These are phyloP conservation scores for Thaumatotibia leucotreta DNA, from an alignment of 1,140 invertebrate species.

Conservation along the genomic window DNA sequence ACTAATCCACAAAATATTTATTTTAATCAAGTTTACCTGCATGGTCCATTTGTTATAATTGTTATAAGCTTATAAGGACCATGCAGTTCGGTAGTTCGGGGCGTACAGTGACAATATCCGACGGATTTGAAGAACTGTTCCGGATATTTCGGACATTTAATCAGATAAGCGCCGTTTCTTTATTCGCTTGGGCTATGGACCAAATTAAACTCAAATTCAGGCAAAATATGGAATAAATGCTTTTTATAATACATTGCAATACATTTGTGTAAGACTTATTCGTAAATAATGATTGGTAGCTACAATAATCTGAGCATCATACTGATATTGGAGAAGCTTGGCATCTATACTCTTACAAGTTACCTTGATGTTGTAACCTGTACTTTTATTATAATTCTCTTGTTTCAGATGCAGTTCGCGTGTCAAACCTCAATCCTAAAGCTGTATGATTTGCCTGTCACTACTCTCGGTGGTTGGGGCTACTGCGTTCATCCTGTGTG, in stretches of 20 bases:
- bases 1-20: neutral
- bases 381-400: neutral
- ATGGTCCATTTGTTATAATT: neutral
- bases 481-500: neutral
- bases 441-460: slow-evolving; percentile 7
- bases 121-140: neutral
- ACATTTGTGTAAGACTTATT: too few species aligned
- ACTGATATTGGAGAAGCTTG: neutral
- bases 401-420: neutral
- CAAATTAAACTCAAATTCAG: neutral
- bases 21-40: neutral
- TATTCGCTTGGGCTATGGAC: neutral
- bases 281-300: too few species aligned
- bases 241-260: too few species aligned
- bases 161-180: slow-evolving; percentile 20
- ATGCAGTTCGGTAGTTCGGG: too few species aligned
- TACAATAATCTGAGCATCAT: too few species aligned
- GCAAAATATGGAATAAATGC: neutral
- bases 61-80: too few species aligned
- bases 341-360: neutral
- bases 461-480: neutral
- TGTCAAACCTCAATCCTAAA: neutral
- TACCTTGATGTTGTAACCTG: neutral
- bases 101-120: neutral
- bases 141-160: neutral